A percentile compares a stretch with the other conserved stretches of the same genome.
Evolutionary conservation across 2,888 invertebrate genomes (phyloP).

Genomic region (Chirona hameri): DNA sequence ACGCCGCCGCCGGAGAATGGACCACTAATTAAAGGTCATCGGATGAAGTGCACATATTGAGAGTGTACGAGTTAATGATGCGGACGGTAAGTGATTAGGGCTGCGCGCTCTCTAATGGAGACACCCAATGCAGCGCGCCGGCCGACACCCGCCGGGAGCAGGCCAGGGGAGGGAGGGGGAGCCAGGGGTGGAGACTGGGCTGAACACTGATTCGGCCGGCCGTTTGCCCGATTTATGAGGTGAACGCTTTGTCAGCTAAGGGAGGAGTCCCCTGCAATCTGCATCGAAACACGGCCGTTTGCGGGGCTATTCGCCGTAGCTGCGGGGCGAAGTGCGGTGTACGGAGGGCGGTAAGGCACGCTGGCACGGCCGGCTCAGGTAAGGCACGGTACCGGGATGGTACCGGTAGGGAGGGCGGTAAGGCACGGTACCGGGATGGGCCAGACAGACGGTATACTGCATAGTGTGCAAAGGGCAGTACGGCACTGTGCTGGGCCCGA

Average conservation of each 20-base stretch:
- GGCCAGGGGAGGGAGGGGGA: neutral
- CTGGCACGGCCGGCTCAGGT: too few relatives aligned
- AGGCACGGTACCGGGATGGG: too few relatives aligned
- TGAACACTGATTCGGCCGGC: neutral
- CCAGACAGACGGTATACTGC: too few relatives aligned
- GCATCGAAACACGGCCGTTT: conserved; percentile 5
- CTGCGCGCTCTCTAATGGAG: conserved; percentile 1
- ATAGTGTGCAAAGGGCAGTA: too few relatives aligned
- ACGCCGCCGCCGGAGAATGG: conserved; percentile 24
- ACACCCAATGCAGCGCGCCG: neutral
- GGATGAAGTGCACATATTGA: conserved; percentile 28
- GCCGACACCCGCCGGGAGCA: neutral
- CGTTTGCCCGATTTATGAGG: neutral
- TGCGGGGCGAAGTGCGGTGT: neutral
- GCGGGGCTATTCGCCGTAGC: neutral
- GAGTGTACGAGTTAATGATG: conserved; percentile 27
- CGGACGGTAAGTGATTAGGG: conserved; percentile 11
- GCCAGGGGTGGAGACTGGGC: neutral
- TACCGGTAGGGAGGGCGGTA: neutral
- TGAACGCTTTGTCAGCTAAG: neutral
- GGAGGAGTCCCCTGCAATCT: neutral
- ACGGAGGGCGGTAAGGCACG: neutral
- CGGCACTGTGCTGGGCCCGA: too few relatives aligned
- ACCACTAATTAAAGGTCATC: conserved; percentile 28
- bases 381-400: too few relatives aligned